These are phyloP conservation scores for Lordiphosa fenestrarum DNA, from an alignment of 2,888 invertebrate species.

Conservation along the genomic window DNA sequence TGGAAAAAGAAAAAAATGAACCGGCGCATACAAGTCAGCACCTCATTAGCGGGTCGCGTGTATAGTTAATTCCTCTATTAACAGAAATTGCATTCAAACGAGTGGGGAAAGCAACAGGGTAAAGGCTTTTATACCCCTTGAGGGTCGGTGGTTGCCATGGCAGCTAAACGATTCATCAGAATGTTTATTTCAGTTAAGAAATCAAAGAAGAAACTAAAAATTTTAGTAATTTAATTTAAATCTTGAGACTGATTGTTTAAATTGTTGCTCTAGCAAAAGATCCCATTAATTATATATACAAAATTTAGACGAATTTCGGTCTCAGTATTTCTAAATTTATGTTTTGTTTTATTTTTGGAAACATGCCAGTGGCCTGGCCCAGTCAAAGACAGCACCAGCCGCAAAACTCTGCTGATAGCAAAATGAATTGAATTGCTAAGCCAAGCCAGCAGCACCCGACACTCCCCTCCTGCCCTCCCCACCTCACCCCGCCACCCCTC, in stretches of 20 bases:
- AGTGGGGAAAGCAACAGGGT: no score
- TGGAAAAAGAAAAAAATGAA: no score
- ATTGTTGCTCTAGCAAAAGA: no score
- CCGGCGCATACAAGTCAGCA: conserved; percentile 25
- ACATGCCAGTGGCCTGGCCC: neutral
- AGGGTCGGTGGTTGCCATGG: no score
- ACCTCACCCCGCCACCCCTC: no score
- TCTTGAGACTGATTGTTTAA: no score
- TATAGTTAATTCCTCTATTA: conserved; percentile 18
- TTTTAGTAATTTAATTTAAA: no score
- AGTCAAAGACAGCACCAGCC: conserved; percentile 6
- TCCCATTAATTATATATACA: conserved; percentile 1
- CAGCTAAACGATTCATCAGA: no score
- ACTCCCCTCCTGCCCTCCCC: neutral
- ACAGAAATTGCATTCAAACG: no score
- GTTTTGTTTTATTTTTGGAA: conserved; percentile 28
- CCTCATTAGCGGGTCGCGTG: conserved; percentile 37
- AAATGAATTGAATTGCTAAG: conserved; percentile 48
- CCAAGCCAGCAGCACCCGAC: conserved; percentile 16
- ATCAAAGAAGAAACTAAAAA: no score
- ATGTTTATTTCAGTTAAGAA: no score
- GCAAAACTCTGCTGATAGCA: conserved; percentile 53
- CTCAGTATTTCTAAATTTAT: conserved; percentile 27
- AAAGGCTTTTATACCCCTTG: no score
- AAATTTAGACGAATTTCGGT: conserved; percentile 15